These are phyloP conservation scores for Nilaparvata lugens DNA, from an alignment of 1,140 invertebrate genomes.

Conservation along the genomic window DNA sequence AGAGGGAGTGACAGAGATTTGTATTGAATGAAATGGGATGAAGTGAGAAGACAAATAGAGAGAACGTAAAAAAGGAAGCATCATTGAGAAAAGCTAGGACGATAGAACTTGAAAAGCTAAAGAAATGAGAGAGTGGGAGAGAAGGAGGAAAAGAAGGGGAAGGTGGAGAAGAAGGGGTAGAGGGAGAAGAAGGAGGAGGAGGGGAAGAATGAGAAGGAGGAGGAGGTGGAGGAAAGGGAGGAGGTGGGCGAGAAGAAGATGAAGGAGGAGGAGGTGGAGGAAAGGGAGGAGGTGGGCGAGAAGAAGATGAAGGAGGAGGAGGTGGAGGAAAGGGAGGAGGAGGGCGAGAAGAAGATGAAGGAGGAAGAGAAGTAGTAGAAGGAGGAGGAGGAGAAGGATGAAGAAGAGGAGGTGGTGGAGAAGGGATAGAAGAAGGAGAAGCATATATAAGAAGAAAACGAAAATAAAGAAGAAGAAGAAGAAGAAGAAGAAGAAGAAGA, in stretches of 20 bases:
- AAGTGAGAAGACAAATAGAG: too few relatives aligned
- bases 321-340: background rate
- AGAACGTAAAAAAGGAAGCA: too few relatives aligned
- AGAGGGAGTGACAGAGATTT: too few relatives aligned
- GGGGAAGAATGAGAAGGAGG: too few relatives aligned
- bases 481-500: background rate
- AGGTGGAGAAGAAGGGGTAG: background rate
- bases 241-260: too few relatives aligned
- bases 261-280: background rate
- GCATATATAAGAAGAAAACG: too few relatives aligned
- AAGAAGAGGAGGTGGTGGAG: background rate
- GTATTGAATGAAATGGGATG: too few relatives aligned
- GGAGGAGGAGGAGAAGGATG: background rate
- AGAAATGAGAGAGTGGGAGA: too few relatives aligned
- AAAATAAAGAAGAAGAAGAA: background rate
- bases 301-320: background rate
- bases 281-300: background rate
- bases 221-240: background rate
- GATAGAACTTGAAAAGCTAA: too few relatives aligned
- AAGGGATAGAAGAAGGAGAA: background rate
- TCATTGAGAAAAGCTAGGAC: too few relatives aligned
- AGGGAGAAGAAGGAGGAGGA: conserved; percentile 4
- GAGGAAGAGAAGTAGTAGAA: background rate
- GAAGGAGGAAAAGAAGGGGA: background rate
- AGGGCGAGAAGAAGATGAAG: background rate